A percentile compares a stretch with the other conserved stretches of the same genome.
Evolutionary conservation across 92 coral and sea anemone species (phyloP).

Genomic region (Heteractis magnifica): DNA sequence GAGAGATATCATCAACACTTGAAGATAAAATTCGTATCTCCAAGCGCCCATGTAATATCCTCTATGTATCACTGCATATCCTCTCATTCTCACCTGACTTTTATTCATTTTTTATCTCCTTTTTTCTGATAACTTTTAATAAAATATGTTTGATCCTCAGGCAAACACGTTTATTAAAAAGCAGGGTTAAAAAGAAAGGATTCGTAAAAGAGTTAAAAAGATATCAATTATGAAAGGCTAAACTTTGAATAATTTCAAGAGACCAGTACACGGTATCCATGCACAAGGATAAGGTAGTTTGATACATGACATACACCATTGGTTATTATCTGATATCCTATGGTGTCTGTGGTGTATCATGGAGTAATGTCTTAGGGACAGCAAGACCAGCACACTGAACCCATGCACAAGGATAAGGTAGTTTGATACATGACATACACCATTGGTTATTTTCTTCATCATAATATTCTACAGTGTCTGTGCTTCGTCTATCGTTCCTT

Average conservation of each 20-base stretch:
- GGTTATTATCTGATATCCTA: background rate
- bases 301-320: background rate
- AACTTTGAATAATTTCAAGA: background rate
- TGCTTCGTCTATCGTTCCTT: conserved; percentile 20
- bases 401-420: conserved; percentile 31
- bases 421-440: background rate
- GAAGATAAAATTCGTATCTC: too few species aligned
- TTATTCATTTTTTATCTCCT: too few species aligned
- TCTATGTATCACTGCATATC: too few species aligned
- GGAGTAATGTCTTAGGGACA: conserved; percentile 6
- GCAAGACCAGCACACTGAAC: conserved; percentile 12
- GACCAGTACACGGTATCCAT: conserved; percentile 15
- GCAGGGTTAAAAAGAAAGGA: too few species aligned
- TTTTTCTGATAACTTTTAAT: too few species aligned
- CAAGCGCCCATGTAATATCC: too few species aligned
- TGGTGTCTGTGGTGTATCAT: background rate
- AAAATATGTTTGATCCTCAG: too few species aligned
- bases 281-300: conserved; percentile 23
- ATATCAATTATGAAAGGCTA: too few species aligned
- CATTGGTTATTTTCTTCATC: conserved; percentile 19
- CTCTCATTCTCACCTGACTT: too few species aligned
- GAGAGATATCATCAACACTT: too few species aligned
- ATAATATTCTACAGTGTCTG: conserved; percentile 20
- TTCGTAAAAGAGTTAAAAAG: too few species aligned
- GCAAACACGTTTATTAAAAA: too few species aligned